Percentiles rank a stretch among this genome's conserved stretches.
Conservation (phyloP, 2,888 invertebrate genomes). For the Bellardia pandia region DNA sequence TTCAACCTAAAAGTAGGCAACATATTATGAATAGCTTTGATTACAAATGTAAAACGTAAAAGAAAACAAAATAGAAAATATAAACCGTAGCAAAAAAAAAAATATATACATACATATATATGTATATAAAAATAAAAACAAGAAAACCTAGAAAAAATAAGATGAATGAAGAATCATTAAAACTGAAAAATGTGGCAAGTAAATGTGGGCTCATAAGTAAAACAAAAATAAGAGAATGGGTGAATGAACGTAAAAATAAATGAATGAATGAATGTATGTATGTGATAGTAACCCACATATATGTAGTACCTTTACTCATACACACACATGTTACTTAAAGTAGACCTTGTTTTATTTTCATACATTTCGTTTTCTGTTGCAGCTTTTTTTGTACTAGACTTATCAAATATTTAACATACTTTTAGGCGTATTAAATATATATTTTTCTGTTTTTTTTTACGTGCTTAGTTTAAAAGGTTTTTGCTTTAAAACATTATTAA, state of each 20-base stretch:
- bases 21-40: constrained; percentile 68
- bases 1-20: constrained; percentile 62
- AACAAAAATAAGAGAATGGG: constrained; percentile 9
- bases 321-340: constrained; percentile 57
- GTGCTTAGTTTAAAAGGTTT: constrained; percentile 45
- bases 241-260: constrained; percentile 35
- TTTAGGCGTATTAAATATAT: constrained; percentile 79
- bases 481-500: constrained; percentile 24
- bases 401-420: constrained; percentile 83
- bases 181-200: constrained; percentile 68
- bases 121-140: background rate
- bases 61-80: constrained; percentile 47
- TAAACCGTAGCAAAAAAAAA: constrained; percentile 17
- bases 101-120: background rate
- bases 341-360: constrained; percentile 63
- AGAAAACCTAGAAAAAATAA: constrained; percentile 40
- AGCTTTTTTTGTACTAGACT: constrained; percentile 58
- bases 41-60: constrained; percentile 43
- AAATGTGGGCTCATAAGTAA: constrained; percentile 56
- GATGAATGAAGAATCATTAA: constrained; percentile 73
- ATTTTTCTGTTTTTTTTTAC: constrained; percentile 18
- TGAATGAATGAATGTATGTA: background rate
- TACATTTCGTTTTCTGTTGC: constrained; percentile 10
- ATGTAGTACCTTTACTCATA: constrained; percentile 27
- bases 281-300: constrained; percentile 61